These are phyloP conservation scores for Merluccius polli DNA, from an alignment of 2,797 vertebrate genomes.

Conservation along the genomic window DNA sequence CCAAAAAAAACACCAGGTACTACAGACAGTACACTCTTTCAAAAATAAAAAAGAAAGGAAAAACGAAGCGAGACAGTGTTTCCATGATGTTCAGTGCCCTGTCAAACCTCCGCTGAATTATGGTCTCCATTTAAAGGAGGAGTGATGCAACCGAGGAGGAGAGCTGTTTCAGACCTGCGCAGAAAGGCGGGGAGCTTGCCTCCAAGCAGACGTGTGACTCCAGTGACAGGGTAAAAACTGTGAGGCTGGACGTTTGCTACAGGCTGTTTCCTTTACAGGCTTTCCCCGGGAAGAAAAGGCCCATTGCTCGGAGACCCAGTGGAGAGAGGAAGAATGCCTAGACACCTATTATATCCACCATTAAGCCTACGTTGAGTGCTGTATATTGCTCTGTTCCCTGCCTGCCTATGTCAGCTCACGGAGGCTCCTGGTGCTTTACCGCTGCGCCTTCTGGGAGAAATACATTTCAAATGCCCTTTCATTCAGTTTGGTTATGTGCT, in stretches of 20 bases:
- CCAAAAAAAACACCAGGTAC: background rate
- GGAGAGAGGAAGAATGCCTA: background rate
- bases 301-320: background rate
- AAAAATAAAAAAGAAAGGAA: constrained; percentile 5
- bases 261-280: background rate
- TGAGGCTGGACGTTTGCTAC: background rate
- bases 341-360: constrained; percentile 3
- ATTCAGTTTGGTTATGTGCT: background rate
- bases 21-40: constrained; percentile 9
- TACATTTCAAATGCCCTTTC: background rate
- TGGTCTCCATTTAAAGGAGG: constrained; percentile 40
- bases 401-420: background rate
- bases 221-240: background rate
- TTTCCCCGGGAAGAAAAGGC: background rate
- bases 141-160: constrained; percentile 41
- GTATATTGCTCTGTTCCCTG: background rate
- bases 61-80: background rate
- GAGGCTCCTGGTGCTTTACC: background rate
- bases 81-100: constrained; percentile 31
- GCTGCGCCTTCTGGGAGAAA: background rate
- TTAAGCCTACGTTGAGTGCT: background rate
- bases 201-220: background rate
- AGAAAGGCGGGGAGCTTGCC: background rate
- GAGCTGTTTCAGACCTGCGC: background rate
- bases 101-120: constrained; percentile 43